Conservation (phyloP, 2,888 invertebrate genomes). For the Ernsta delagoae region DNA sequence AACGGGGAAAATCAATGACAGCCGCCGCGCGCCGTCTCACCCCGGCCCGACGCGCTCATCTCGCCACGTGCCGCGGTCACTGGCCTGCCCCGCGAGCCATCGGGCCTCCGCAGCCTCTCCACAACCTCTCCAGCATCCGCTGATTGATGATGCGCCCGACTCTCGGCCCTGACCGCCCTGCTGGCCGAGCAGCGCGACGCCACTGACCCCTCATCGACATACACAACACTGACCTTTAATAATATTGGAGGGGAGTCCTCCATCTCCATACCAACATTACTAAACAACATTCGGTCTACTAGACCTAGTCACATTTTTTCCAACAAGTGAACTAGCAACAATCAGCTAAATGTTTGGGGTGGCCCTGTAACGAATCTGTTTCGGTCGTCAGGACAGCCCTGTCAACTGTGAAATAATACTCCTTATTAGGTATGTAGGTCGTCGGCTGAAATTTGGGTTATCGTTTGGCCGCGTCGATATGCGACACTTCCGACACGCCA, state of each 20-base stretch:
- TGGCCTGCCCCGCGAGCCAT: conserved; percentile 65
- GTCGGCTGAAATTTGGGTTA: conserved; percentile 81
- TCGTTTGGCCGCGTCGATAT: conserved; percentile 79
- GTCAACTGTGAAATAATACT: conserved; percentile 65
- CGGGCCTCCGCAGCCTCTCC: conserved; percentile 48
- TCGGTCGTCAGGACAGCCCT: conserved; percentile 57
- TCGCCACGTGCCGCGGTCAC: conserved; percentile 84
- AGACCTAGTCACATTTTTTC: background rate
- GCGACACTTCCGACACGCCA: conserved; percentile 74
- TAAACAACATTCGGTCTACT: conserved; percentile 36
- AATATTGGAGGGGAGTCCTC: conserved; percentile 12
- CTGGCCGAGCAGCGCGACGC: conserved; percentile 17
- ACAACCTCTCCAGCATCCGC: conserved; percentile 49
- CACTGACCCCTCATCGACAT: conserved; percentile 25
- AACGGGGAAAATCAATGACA: conserved; percentile 84
- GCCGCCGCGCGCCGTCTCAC: conserved; percentile 83
- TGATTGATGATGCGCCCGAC: conserved; percentile 36
- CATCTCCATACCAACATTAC: conserved; percentile 27
- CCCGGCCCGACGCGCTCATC: conserved; percentile 81
- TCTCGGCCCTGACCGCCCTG: conserved; percentile 38
- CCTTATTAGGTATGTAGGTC: conserved; percentile 80
- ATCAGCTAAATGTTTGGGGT: conserved; percentile 51
- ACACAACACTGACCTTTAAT: conserved; percentile 43
- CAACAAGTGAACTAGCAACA: conserved; percentile 43
- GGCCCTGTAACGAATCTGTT: conserved; percentile 54